phyloP scores from a whole-genome alignment of 2,888 invertebrate species.

The Aplocera efformata region DNA sequence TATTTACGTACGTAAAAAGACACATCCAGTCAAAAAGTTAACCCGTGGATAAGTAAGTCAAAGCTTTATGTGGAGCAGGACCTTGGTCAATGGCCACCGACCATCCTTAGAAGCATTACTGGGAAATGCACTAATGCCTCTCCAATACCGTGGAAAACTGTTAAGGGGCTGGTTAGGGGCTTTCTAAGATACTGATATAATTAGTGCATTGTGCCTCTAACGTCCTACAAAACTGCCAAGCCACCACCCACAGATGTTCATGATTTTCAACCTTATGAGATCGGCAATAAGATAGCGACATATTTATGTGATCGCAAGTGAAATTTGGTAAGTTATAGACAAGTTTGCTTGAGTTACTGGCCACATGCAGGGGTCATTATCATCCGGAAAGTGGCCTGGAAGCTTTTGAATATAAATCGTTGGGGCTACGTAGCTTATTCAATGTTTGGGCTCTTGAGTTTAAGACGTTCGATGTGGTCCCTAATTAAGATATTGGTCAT shows the following conservation, averaged over 20 bases:
- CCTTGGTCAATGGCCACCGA: constrained; percentile 68
- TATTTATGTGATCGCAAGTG: constrained; percentile 4
- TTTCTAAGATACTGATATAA: constrained; percentile 78
- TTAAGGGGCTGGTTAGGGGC: constrained; percentile 79
- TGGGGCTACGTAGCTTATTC: constrained; percentile 49
- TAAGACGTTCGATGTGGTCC: constrained; percentile 28
- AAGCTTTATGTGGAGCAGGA: constrained; percentile 36
- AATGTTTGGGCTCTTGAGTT: constrained; percentile 46
- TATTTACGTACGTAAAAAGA: too few species aligned
- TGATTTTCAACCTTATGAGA: constrained; percentile 32
- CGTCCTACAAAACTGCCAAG: constrained; percentile 46
- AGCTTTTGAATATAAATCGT: constrained; percentile 57
- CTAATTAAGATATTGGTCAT: background rate
- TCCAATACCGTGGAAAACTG: constrained; percentile 75
- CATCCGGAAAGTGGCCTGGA: constrained; percentile 56
- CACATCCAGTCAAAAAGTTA: too few species aligned
- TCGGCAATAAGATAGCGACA: constrained; percentile 13
- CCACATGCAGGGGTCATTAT: constrained; percentile 63
- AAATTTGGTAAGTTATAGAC: constrained; percentile 41
- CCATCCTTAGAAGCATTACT: constrained; percentile 76
- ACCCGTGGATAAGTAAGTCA: background rate
- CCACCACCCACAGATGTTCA: background rate
- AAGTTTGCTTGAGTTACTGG: constrained; percentile 68
- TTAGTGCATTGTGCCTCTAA: constrained; percentile 74
- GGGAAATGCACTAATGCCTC: constrained; percentile 77